A percentile compares a stretch with the other conserved stretches of the same genome.
Evolutionary conservation across 2,797 vertebrate species (phyloP).

Genomic region (Spheniscus humboldti): DNA sequence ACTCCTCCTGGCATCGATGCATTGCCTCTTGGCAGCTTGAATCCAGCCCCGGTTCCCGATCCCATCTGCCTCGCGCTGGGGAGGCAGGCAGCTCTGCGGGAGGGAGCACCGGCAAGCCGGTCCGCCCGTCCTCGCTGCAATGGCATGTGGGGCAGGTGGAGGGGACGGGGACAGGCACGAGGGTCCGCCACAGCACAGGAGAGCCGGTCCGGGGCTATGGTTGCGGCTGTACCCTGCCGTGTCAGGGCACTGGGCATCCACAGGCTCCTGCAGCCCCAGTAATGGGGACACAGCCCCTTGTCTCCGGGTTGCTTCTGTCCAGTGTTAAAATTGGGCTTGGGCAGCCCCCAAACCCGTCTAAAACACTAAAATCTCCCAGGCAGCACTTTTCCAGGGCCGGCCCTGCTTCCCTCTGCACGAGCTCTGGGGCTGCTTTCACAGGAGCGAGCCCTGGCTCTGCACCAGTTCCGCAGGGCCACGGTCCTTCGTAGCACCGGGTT

Average conservation of each 20-base stretch:
- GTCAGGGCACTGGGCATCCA: not conserved
- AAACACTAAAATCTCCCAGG: not conserved
- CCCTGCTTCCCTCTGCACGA: not conserved
- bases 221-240: not conserved
- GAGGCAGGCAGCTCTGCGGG: not conserved
- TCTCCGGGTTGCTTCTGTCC: not conserved
- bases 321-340: not conserved
- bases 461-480: rapidly evolving
- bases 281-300: too few species aligned
- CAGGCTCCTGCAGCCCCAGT: not conserved
- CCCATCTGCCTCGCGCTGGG: not conserved
- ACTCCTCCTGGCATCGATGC: not conserved
- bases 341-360: not conserved
- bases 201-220: not conserved
- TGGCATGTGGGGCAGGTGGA: not conserved
- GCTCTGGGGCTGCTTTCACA: not conserved
- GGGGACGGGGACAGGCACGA: not conserved
- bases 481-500: rapidly evolving
- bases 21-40: not conserved
- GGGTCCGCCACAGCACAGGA: not conserved
- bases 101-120: rapidly evolving
- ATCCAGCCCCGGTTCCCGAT: not conserved
- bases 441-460: not conserved
- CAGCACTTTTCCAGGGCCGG: not conserved
- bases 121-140: not conserved